These are phyloP conservation scores for Apamea sordens DNA, from an alignment of 2,888 invertebrate species.

Conservation along the genomic window DNA sequence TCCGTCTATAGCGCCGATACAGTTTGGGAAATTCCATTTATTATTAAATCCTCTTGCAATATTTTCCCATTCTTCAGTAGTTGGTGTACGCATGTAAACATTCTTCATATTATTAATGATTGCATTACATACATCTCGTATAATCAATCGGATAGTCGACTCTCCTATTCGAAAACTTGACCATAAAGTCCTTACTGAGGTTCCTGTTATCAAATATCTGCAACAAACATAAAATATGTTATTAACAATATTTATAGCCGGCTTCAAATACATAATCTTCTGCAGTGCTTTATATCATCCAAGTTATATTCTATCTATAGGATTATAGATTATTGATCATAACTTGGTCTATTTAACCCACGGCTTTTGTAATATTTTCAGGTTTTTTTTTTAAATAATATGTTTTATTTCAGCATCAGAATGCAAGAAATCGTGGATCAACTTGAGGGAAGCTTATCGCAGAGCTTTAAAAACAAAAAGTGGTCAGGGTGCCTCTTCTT, in stretches of 20 bases:
- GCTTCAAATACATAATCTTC: constrained; percentile 11
- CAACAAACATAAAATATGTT: constrained; percentile 22
- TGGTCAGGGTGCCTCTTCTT: constrained; percentile 21
- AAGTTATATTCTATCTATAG: constrained; percentile 15
- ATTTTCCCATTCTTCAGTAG: background rate
- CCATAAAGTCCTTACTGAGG: constrained; percentile 13
- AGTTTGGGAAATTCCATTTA: background rate
- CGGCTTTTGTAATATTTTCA: constrained; percentile 17
- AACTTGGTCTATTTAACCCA: constrained; percentile 26
- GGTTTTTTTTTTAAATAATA: background rate
- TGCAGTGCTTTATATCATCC: constrained; percentile 1
- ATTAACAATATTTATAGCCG: constrained; percentile 19
- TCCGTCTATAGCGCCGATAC: background rate
- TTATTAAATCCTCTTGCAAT: background rate
- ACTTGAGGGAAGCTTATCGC: constrained; percentile 18
- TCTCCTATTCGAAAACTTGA: constrained; percentile 30
- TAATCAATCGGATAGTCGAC: constrained; percentile 18
- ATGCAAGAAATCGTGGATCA: constrained; percentile 26
- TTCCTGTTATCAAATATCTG: constrained; percentile 27
- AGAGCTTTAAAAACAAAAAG: constrained; percentile 26
- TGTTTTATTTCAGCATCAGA: constrained; percentile 6
- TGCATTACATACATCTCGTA: constrained; percentile 19
- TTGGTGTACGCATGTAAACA: constrained; percentile 14
- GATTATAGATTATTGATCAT: constrained; percentile 23
- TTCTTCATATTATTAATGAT: constrained; percentile 16